Conservation (phyloP, 2,113 vertebrate genomes). For the Sterrhoptilus dennistouni region DNA sequence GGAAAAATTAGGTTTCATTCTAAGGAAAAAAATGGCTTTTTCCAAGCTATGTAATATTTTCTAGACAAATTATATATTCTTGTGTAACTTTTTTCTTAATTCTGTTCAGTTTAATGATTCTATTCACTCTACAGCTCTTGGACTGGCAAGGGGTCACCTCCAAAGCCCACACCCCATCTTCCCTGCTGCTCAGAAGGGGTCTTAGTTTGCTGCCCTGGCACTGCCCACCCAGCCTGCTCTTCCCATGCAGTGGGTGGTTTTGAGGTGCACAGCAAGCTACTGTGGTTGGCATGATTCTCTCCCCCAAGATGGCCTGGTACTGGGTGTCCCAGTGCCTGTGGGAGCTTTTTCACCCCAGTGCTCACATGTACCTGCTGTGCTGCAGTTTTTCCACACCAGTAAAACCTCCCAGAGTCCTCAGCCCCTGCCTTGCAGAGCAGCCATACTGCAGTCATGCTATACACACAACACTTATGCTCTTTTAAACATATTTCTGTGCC, state of each 20-base stretch:
- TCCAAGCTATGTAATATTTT: background rate
- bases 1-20: fast-evolving
- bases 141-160: fast-evolving
- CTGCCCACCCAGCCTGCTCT: background rate
- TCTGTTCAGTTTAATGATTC: background rate
- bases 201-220: background rate
- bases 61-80: background rate
- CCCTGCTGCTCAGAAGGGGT: no score
- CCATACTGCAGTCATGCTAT: background rate
- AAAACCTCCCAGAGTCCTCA: background rate
- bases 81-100: background rate
- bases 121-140: background rate
- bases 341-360: background rate
- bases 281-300: fast-evolving
- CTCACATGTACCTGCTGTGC: no score
- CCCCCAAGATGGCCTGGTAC: fast-evolving
- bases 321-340: no score
- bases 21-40: background rate
- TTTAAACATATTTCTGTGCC: background rate
- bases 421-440: fast-evolving
- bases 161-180: fast-evolving
- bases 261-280: fast-evolving
- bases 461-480: background rate
- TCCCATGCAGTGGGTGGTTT: background rate
- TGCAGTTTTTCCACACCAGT: background rate